Evolutionary conservation across 2,797 vertebrate species (phyloP).

Genomic region (Tauraco hartlaubi): DNA sequence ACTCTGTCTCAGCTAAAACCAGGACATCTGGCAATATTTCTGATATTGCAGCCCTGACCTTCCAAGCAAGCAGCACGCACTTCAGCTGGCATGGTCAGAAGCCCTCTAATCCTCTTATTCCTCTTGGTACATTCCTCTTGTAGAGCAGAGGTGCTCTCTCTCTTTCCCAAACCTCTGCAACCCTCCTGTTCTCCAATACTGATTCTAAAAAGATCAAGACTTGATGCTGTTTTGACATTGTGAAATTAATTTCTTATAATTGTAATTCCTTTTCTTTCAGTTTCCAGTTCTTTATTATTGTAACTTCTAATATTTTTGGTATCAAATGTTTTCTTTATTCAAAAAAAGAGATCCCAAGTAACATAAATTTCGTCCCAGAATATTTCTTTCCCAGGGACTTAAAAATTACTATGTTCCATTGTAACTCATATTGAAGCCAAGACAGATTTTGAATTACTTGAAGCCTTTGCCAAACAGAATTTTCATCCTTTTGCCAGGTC

Average conservation of each 20-base stretch:
- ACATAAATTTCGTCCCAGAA: not conserved
- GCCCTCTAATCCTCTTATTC: not conserved
- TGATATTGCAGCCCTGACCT: not conserved
- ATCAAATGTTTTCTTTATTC: not conserved
- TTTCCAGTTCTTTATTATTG: not conserved
- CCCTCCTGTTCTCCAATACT: not conserved
- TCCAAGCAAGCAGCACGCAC: not conserved
- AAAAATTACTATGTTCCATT: not conserved
- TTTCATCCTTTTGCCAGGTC: not conserved
- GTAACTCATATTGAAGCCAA: not conserved
- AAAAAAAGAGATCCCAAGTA: not conserved
- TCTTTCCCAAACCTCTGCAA: not conserved
- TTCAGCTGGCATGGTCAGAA: not conserved
- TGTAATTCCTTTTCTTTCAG: not conserved
- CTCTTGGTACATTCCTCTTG: fast-evolving
- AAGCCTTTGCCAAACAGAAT: not conserved
- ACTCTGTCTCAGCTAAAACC: too few relatives aligned
- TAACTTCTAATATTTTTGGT: not conserved
- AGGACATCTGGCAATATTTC: not conserved
- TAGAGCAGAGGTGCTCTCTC: not conserved
- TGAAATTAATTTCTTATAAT: not conserved
- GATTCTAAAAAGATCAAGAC: not conserved
- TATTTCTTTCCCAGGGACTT: not conserved
- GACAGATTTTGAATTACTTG: not conserved
- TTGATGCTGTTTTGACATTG: not conserved